Evolutionary conservation across 2,797 vertebrate species (phyloP), one percentile per base, ranked within the genome.

Genomic region (Tachyglossus aculeatus): DNA sequence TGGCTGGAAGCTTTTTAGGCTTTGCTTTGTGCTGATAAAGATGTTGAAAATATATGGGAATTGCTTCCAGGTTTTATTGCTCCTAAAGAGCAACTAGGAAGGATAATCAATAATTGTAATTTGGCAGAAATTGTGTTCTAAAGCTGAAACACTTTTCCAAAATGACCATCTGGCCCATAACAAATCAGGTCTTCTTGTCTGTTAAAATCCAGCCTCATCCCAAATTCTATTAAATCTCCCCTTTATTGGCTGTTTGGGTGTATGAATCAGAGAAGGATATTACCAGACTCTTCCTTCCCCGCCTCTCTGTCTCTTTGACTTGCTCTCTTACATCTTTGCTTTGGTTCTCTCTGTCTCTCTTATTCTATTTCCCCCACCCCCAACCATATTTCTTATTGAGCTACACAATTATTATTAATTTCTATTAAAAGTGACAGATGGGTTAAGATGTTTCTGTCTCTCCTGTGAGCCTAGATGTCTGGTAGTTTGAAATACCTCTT

Each of bases 251-350:
- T n/a, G n/a, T n/a, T n/a, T n/a, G n/a, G n/a, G n/a, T n/a, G n/a
- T n/a, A n/a, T n/a, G n/a, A n/a, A 19, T 19, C 45, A 27, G 16
- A 16, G 9, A 18, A 48, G 12, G 25, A 31, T 29, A 48, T 9
- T 1, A 39, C 16, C 13, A 1, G 38, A 3, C 0, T 16, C n/a
- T 11, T 10, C 6, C 0, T 9, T 5, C 18, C 25, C 32, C 4
- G 2, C 1, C 7, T 1, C 36, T 16, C 5, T 24, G n/a, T 9
- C 9, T 24, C 21, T 9, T n/a, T 32, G 7, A 8, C 44, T 48
- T 11, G 7, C 31, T 48, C n/a, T n/a, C n/a, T n/a, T n/a, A n/a
- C n/a, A n/a, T n/a, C n/a, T n/a, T 18, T 13, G 7, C 34, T 32
- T 22, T 3, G 4, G 14, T 8, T 12, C 36, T 1, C 39, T 5